These are phyloP conservation scores for Leucophenga varia DNA, from an alignment of 1,140 invertebrate genomes.

Conservation along the genomic window DNA sequence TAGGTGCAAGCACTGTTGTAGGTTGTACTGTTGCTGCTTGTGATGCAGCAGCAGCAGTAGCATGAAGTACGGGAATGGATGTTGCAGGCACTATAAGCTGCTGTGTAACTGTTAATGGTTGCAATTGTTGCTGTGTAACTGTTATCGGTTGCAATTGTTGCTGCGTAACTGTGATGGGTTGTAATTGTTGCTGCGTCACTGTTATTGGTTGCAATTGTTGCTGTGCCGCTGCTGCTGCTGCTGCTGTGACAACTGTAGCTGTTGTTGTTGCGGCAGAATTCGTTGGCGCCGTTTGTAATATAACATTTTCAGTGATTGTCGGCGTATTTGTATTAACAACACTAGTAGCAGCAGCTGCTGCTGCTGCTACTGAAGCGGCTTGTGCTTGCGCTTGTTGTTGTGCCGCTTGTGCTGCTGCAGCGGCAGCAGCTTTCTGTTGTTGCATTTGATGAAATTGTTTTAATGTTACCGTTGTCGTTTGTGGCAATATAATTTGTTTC, in stretches of 20 bases:
- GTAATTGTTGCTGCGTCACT: slow-evolving; percentile 9
- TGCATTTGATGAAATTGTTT: slow-evolving; percentile 51
- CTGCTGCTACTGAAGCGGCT: slow-evolving; percentile 13
- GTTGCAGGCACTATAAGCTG: slow-evolving; percentile 26
- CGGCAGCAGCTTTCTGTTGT: slow-evolving; percentile 34
- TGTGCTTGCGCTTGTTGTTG: slow-evolving; percentile 9
- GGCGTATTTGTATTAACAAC: slow-evolving; percentile 33
- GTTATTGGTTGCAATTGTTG: slow-evolving; percentile 1
- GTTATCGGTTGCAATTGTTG: slow-evolving; percentile 18
- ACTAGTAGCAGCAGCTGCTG: slow-evolving; percentile 6
- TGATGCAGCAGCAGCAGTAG: too few relatives aligned
- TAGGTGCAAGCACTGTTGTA: background rate
- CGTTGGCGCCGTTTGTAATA: slow-evolving; percentile 27
- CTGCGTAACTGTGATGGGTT: slow-evolving; percentile 10
- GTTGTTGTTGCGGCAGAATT: slow-evolving; percentile 27
- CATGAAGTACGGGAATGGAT: too few relatives aligned
- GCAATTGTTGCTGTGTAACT: slow-evolving; percentile 13
- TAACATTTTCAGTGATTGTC: slow-evolving; percentile 43
- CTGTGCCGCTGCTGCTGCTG: too few relatives aligned
- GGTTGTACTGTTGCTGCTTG: background rate
- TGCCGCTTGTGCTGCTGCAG: slow-evolving; percentile 34
- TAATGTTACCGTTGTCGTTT: slow-evolving; percentile 38
- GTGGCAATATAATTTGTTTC: slow-evolving; percentile 1
- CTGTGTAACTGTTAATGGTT: slow-evolving; percentile 22
- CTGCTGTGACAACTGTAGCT: background rate